These are phyloP conservation scores for Mystacornis crossleyi DNA, from an alignment of 2,113 vertebrate genomes.

Conservation along the genomic window DNA sequence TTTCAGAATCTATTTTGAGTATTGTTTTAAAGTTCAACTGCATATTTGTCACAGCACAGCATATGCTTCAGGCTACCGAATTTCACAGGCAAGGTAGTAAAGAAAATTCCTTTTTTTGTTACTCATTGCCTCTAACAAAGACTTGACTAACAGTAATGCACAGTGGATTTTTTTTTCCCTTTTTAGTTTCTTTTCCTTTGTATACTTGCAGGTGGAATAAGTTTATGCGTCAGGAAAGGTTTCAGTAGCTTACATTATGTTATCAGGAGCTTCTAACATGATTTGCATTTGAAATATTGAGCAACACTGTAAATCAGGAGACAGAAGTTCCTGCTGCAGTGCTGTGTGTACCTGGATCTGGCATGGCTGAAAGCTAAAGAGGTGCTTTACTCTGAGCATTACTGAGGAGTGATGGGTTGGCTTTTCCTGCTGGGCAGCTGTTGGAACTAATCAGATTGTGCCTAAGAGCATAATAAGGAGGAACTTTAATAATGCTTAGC, in stretches of 20 bases:
- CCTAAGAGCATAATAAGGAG: background rate
- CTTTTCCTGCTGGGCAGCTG: background rate
- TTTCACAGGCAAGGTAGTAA: background rate
- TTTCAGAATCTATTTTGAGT: background rate
- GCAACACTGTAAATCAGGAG: background rate
- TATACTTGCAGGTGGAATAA: background rate
- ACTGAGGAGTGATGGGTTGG: background rate
- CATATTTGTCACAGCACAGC: background rate
- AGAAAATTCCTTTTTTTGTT: background rate
- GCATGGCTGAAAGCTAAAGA: background rate
- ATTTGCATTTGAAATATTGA: background rate
- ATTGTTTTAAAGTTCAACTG: background rate
- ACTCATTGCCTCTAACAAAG: background rate
- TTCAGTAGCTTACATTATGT: background rate
- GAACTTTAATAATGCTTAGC: background rate
- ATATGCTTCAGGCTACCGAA: background rate
- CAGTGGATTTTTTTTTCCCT: no score
- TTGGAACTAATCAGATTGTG: conserved; percentile 12
- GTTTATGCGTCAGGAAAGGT: background rate
- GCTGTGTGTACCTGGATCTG: background rate
- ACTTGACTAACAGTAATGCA: background rate
- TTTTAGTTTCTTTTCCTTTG: rapidly evolving
- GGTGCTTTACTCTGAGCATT: background rate
- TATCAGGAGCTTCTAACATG: background rate
- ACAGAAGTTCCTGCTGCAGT: background rate